phyloP scores from a whole-genome alignment of 2,888 invertebrate genomes.

The Glomeris marginata region DNA sequence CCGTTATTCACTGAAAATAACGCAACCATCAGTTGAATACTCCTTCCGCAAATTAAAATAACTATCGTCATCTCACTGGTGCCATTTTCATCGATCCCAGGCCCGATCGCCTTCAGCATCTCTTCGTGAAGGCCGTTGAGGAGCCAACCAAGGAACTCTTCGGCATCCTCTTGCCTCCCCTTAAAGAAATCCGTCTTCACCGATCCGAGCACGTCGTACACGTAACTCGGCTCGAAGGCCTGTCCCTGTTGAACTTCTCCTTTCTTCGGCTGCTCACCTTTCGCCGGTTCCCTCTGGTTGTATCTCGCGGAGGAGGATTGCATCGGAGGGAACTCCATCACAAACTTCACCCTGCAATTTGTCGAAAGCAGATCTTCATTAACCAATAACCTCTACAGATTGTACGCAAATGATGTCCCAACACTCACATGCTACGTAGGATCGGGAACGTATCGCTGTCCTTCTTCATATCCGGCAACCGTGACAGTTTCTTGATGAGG shows the following conservation, averaged over 20 bases:
- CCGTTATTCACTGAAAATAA: background rate
- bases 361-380: too few relatives aligned
- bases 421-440: conserved; percentile 56
- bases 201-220: conserved; percentile 67
- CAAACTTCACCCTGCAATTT: too few relatives aligned
- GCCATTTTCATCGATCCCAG: conserved; percentile 4
- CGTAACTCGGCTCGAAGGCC: conserved; percentile 79
- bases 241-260: conserved; percentile 36
- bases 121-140: conserved; percentile 92
- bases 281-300: too few relatives aligned
- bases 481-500: conserved; percentile 63
- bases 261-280: too few relatives aligned
- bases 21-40: background rate
- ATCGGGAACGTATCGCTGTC: conserved; percentile 32
- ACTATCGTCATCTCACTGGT: background rate
- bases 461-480: conserved; percentile 28
- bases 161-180: conserved; percentile 91
- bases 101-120: conserved; percentile 62
- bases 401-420: too few relatives aligned
- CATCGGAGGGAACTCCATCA: too few relatives aligned
- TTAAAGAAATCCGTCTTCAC: conserved; percentile 46
- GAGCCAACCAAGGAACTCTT: conserved; percentile 85
- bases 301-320: too few relatives aligned
- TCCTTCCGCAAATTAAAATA: background rate
- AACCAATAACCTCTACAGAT: too few relatives aligned